Evolutionary conservation across 2,888 invertebrate genomes (phyloP), one percentile per base, ranked within the genome.

Genomic region (Calameuta pallipes): DNA sequence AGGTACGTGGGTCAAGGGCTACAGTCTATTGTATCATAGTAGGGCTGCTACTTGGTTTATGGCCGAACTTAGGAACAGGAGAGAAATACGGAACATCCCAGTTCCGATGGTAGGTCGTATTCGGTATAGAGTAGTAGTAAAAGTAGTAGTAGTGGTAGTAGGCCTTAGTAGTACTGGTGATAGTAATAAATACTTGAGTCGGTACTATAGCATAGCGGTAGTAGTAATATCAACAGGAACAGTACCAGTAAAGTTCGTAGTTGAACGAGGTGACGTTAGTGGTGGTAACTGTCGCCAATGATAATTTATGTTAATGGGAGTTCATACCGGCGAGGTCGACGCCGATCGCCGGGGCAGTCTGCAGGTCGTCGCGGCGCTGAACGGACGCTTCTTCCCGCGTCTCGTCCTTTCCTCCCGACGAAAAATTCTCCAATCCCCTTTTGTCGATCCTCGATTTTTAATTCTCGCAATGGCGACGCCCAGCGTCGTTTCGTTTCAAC

Each of bases 221-320:
- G 82, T 82, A 83, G 83, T 85, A 80, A 76, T 23, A 34, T 31
- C 34, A 71, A 71, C 71, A 34, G 71, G 4, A 31, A 30, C 31
- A 34, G 31, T 23, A 11, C 34, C 30, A 56, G 9, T 56, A 56
- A 56, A 56, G 56, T 15, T 56, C 9, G 56, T 56, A 56, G 56
- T 56, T 56, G 23, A 56, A 9, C 56, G 23, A 23, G 12, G 30
- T 33, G 71, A 34, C 23, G 71, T 81, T 80, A 82, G 88, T 88
- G 85, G 89, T 88, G 84, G 89, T 89, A 90, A 93, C 93, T 93
- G 93, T 94, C 93, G 92, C 93, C 93, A 92, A 92, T 92, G 93
- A 93, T 93, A 94, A 94, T 94, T 93, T 92, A 92, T 92, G 91
- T 90, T 91, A 91, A 92, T 91, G 91, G 90, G 88, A 86, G 87